Base-by-base conservation (phyloP, 2,888 invertebrate genomes). In the Entomobrya proxima region DNA sequence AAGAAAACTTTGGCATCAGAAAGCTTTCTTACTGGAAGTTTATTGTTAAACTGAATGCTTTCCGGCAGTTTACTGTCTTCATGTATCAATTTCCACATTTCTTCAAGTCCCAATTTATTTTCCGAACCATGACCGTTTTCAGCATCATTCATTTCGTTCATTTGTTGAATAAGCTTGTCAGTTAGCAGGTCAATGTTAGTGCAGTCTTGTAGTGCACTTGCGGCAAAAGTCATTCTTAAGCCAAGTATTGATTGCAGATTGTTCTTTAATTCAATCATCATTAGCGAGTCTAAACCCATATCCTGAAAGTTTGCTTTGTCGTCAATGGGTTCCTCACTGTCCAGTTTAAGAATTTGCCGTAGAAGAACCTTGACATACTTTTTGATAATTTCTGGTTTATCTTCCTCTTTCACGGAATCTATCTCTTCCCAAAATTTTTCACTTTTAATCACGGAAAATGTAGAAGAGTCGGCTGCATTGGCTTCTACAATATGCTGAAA, bases 191-290 rank as follows among this genome's bases (percentile, higher is more conserved):
- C 37, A 6, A 67, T n/a, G 32, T 76, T 76, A 11, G 15, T 64
- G 15, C 52, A 72, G n/a, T 84, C 80, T 21, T 37, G 35, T 13
- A 87, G 15, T 1, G 64, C 61, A 2, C 50, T 72, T 0, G 76
- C 79, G 9, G 27, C 64, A 3, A 87, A 27, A 1, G 72, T 52
- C n/a, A 84, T 24, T 58, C 84, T 47, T n/a, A 55, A 52, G 27
- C 87, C 87, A 13, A 87, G 79, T 2, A 84, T 35, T n/a, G 64
- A 44, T 35, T 87, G 87, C 0, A 87, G 21, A 6, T 40, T 58
- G 52, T 87, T 87, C 40, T 82, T 87, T 24, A 87, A 24, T 67
- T 87, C 87, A 5, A 87, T 74, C 47, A 80, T 76, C 85, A 87
- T 87, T 24, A 85, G 18, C 1, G 55, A 55, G 40, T 87, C 87